Evolutionary conservation across 2,797 vertebrate genomes (phyloP).

Genomic region (Strix occidentalis): DNA sequence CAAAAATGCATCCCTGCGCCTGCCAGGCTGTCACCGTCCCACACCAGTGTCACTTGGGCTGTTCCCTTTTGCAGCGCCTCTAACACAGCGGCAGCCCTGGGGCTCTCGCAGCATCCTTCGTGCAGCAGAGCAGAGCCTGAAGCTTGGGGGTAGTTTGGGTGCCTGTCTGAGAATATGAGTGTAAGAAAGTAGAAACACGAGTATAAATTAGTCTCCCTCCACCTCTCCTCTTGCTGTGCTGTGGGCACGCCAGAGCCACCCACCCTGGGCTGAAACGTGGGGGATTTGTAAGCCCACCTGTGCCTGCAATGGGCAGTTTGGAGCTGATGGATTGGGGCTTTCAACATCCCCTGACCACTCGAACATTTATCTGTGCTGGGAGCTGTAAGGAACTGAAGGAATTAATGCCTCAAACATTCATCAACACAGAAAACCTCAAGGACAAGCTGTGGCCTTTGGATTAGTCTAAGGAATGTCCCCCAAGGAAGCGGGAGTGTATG

Average conservation of each 20-base stretch:
- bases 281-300: rapidly evolving
- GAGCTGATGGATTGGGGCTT: background rate
- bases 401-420: too few relatives aligned
- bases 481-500: too few relatives aligned
- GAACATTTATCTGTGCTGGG: background rate
- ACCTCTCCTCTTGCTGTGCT: rapidly evolving
- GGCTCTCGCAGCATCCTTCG: too few relatives aligned
- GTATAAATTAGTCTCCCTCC: background rate
- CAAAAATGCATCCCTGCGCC: background rate
- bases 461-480: too few relatives aligned
- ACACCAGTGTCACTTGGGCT: too few relatives aligned
- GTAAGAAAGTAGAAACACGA: background rate
- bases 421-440: too few relatives aligned
- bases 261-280: background rate
- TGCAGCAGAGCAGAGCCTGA: background rate
- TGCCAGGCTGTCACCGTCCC: rapidly evolving
- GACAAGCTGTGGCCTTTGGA: too few relatives aligned
- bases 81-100: background rate
- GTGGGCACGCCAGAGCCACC: background rate
- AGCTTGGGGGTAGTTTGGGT: background rate
- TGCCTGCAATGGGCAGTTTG: background rate
- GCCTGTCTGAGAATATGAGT: background rate
- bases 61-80: too few relatives aligned
- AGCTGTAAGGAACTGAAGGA: background rate
- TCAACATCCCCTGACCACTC: background rate